Evolutionary conservation across 2,113 vertebrate genomes (phyloP).

Genomic region (Petromus typicus): DNA sequence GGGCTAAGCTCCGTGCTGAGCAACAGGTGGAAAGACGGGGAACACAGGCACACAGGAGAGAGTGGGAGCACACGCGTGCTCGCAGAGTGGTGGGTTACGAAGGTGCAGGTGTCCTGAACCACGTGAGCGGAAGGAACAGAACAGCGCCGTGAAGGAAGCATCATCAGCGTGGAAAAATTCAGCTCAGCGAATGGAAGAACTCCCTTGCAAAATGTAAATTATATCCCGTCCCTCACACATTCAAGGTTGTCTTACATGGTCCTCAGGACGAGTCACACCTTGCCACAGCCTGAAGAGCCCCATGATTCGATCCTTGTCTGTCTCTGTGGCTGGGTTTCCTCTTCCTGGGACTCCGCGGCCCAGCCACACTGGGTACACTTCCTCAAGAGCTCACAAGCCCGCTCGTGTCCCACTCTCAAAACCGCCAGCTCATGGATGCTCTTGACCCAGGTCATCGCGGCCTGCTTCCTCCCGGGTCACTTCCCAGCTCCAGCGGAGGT

Average conservation of each 20-base stretch:
- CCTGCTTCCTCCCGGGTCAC: neutral
- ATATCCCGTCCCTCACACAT: neutral
- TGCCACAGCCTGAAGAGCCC: neutral
- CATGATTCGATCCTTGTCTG: neutral
- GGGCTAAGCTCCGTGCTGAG: neutral
- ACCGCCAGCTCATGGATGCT: neutral
- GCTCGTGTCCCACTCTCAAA: neutral
- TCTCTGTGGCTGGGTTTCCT: neutral
- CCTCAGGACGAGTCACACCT: neutral
- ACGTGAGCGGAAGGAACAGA: neutral
- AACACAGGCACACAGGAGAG: neutral
- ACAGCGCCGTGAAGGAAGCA: neutral
- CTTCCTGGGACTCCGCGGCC: neutral
- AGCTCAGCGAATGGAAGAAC: neutral
- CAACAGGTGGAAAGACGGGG: neutral
- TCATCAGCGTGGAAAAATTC: neutral
- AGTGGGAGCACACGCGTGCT: no score
- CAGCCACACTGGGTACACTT: neutral
- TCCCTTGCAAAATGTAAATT: slow-evolving; percentile 1
- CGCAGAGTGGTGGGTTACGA: no score
- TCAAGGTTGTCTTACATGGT: neutral
- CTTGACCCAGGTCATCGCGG: neutral
- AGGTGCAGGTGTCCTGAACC: no score
- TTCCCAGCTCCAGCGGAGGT: neutral
- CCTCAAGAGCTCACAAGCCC: neutral